Percentiles rank a stretch among this genome's conserved stretches.
Evolutionary conservation across 2,797 vertebrate species (phyloP).

Genomic region (Bradypus variegatus): DNA sequence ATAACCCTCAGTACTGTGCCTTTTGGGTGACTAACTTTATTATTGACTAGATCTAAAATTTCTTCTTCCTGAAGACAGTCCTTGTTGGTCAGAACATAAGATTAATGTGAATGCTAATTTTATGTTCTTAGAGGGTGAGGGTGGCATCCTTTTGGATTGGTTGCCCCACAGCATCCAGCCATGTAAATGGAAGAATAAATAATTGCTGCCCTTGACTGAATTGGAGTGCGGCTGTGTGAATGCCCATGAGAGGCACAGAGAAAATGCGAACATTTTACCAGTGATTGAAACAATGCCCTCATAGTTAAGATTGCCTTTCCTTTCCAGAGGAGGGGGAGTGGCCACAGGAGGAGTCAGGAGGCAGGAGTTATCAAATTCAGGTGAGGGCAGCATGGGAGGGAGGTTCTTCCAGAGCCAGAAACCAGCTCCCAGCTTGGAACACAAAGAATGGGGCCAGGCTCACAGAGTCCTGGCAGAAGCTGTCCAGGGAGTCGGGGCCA

Average conservation of each 20-base stretch:
- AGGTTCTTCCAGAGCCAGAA: conserved; percentile 1
- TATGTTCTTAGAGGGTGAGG: not conserved
- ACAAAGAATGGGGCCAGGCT: not conserved
- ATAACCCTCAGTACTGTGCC: not conserved
- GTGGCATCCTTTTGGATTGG: not conserved
- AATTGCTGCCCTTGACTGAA: not conserved
- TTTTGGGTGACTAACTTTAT: conserved; percentile 39
- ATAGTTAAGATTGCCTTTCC: not conserved
- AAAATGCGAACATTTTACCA: not conserved
- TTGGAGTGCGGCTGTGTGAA: not conserved
- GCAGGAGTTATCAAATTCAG: not conserved
- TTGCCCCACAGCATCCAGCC: not conserved
- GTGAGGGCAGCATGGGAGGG: not conserved
- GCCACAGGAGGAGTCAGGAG: not conserved
- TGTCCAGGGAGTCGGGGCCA: not conserved
- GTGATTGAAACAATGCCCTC: not conserved
- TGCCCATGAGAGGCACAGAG: not conserved
- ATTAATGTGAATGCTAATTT: conserved; percentile 37
- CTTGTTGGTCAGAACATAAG: conserved; percentile 17
- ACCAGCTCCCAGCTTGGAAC: not conserved
- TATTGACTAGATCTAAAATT: conserved; percentile 13
- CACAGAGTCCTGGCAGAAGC: not conserved
- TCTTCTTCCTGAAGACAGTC: conserved; percentile 14
- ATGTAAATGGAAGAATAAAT: not conserved
- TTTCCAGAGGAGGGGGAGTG: not conserved